phyloP scores from a whole-genome alignment of 2,797 vertebrate genomes.

The Gallinago nigripennis region DNA sequence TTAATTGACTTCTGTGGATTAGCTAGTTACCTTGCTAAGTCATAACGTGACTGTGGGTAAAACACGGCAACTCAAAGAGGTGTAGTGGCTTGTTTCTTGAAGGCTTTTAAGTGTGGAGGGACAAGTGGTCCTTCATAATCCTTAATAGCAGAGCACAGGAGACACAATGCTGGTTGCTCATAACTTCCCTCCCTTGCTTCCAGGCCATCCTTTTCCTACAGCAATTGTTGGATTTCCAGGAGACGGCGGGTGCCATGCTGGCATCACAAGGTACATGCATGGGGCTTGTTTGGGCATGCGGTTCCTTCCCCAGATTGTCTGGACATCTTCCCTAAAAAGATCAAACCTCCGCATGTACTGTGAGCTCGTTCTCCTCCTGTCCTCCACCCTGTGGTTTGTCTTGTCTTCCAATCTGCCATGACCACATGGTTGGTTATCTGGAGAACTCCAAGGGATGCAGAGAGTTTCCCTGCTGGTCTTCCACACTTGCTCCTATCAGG shows the following conservation, averaged over 20 bases:
- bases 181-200: neutral
- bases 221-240: constrained; percentile 96
- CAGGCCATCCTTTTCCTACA: constrained; percentile 97
- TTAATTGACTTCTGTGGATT: neutral
- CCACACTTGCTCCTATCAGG: neutral
- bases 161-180: neutral
- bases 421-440: neutral
- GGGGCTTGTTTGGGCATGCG: neutral
- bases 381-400: neutral
- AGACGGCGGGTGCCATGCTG: constrained; percentile 95
- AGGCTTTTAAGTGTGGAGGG: neutral
- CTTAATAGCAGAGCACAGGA: neutral
- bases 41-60: neutral
- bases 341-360: neutral
- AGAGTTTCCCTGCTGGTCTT: neutral
- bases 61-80: neutral
- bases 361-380: constrained; percentile 24
- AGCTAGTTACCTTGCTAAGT: neutral
- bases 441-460: neutral
- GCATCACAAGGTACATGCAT: constrained; percentile 91
- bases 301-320: neutral
- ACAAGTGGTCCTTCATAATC: neutral
- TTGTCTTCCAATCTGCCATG: neutral
- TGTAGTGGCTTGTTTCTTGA: neutral
- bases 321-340: neutral